These are phyloP conservation scores for Choloepus hoffmanni DNA, from an alignment of 2,113 vertebrate genomes.

Conservation along the genomic window DNA sequence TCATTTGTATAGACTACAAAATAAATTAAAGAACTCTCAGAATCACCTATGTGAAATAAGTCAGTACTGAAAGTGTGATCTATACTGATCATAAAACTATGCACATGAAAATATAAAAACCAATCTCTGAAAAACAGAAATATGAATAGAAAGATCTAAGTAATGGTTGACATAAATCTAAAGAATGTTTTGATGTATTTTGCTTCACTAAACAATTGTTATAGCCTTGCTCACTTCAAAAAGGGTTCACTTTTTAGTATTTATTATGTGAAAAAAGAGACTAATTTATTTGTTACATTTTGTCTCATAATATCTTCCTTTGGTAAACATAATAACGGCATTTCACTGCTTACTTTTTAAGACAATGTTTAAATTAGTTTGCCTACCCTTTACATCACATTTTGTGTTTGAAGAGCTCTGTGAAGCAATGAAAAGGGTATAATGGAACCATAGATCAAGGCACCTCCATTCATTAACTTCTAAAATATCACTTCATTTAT, in stretches of 20 bases:
- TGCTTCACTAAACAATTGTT: background rate
- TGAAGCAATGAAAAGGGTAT: conserved; percentile 62
- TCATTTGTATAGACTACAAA: background rate
- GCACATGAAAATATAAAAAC: background rate
- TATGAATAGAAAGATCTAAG: background rate
- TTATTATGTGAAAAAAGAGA: conserved; percentile 42
- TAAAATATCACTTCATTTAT: conserved; percentile 75
- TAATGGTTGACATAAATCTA: background rate
- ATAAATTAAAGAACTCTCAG: background rate
- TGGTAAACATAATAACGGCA: conserved; percentile 21
- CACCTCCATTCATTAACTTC: conserved; percentile 64
- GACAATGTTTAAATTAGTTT: conserved; percentile 59
- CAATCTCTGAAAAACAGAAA: background rate
- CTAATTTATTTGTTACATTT: conserved; percentile 11
- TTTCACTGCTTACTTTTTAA: conserved; percentile 41
- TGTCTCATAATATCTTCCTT: conserved; percentile 13
- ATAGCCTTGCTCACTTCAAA: conserved; percentile 36
- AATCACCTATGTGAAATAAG: conserved; percentile 3
- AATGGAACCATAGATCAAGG: conserved; percentile 65
- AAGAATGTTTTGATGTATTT: background rate
- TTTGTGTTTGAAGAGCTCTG: conserved; percentile 66
- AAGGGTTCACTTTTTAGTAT: background rate
- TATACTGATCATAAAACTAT: conserved; percentile 17
- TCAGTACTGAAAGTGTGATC: background rate
- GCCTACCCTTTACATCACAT: conserved; percentile 48